Conservation (phyloP, 2,113 vertebrate species). For the Carassius carassius region DNA sequence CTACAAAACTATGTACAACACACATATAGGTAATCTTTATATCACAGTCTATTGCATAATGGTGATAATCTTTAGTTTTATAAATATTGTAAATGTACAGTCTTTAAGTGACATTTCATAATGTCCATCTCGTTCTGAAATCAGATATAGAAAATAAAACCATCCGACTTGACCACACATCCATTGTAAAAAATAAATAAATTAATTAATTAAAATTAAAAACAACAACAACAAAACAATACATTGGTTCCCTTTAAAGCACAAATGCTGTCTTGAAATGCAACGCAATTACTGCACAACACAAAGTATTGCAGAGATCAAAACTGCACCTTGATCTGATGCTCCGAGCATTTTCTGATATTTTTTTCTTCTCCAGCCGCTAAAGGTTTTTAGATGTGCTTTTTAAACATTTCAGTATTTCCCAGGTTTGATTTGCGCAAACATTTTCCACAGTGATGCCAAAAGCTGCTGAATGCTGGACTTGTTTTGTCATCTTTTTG, state of each 20-base stretch:
- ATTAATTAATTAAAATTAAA: background rate
- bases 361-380: constrained; percentile 24
- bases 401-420: constrained; percentile 61
- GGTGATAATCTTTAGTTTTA: constrained; percentile 85
- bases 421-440: constrained; percentile 66
- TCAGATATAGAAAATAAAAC: constrained; percentile 74
- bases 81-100: constrained; percentile 86
- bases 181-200: constrained; percentile 21
- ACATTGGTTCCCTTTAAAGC: constrained; percentile 76
- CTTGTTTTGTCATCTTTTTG: constrained; percentile 62
- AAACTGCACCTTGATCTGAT: constrained; percentile 52
- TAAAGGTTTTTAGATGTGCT: constrained; percentile 63
- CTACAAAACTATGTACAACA: constrained; percentile 96
- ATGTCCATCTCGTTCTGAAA: constrained; percentile 72
- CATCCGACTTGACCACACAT: constrained; percentile 48
- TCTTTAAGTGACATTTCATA: constrained; percentile 75
- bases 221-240: constrained; percentile 25
- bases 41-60: constrained; percentile 86
- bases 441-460: constrained; percentile 77
- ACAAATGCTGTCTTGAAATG: constrained; percentile 75
- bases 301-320: constrained; percentile 59
- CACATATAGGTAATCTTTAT: constrained; percentile 87
- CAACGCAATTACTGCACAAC: constrained; percentile 63
- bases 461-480: constrained; percentile 72
- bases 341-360: constrained; percentile 43